Evolutionary conservation across 2,113 vertebrate species (phyloP), one percentile per base, ranked within the genome.

Genomic region (Syngnathus floridae): DNA sequence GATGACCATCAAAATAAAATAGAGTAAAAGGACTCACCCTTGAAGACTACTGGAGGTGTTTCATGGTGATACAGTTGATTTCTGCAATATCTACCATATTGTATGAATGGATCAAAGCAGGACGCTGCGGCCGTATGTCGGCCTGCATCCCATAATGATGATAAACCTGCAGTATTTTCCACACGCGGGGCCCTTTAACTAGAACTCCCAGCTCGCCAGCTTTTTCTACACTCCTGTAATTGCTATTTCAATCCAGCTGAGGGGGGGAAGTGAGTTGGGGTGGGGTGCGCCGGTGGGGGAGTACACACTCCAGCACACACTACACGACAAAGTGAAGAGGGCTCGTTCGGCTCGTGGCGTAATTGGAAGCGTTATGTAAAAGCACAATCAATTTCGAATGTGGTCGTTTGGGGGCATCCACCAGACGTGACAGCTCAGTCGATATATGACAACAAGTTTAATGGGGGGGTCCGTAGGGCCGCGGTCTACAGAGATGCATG

Each of bases 371-470:
- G 73, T 69, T 74, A 66, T 62, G 37, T 78, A 67, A 79, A 85
- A 72, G 74, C 58, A 40, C 78, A 76, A 82, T 88, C 83, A 80
- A 82, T 84, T 77, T 75, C 72, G 76, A 77, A 81, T 76, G 77
- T 76, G 75, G 71, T 64, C 52, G 49, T 79, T 80, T 79, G 77
- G 56, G 59, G 78, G 58, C 63, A 62, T 71, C 78, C 72, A 67
- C 21, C 78, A 69, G 74, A 79, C 73, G 21, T 63, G 74, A 79
- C 76, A 78, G 76, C 11, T 5, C 17, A 71, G 69, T 82, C 73
- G 12, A 82, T 81, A 78, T 49, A 80, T 48, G 45, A 83, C 77
- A 77, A 85, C 70, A 78, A 84, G 78, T 81, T 84, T 84, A 82
- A 83, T 82, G 72, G 67, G 66, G 66, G 66, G 66, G 72, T 74